Evolutionary conservation across 2,113 vertebrate genomes (phyloP).

Genomic region (Saguinus imperator): DNA sequence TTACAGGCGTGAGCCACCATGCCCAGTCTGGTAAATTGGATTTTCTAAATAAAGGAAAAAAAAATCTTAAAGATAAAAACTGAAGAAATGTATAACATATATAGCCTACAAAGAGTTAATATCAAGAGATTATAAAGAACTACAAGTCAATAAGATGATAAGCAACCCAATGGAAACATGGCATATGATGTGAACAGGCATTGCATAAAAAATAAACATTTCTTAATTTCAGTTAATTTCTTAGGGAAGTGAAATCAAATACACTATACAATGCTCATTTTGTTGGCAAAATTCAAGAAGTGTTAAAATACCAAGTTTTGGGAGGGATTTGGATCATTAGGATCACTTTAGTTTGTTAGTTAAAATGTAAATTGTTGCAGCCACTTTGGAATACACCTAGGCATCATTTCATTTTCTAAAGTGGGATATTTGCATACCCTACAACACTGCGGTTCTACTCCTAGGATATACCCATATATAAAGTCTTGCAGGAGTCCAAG

Average conservation of each 20-base stretch:
- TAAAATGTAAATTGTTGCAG: constrained; percentile 2
- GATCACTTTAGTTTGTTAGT: neutral
- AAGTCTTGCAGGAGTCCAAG: neutral
- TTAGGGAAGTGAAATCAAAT: neutral
- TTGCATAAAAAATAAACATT: neutral
- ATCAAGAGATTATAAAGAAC: neutral
- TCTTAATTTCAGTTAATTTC: neutral
- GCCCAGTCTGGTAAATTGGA: too few relatives aligned
- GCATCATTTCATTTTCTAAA: neutral
- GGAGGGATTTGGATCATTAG: neutral
- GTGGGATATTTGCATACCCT: neutral
- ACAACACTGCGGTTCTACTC: neutral
- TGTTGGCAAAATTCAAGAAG: constrained; percentile 18
- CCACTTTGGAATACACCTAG: neutral
- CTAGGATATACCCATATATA: neutral
- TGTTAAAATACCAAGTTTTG: neutral
- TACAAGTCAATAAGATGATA: constrained; percentile 7
- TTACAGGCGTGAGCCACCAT: too few relatives aligned
- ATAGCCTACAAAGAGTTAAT: neutral
- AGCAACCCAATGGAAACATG: neutral
- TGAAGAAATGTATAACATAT: neutral
- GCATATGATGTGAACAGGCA: neutral
- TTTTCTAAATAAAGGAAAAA: neutral
- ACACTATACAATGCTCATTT: neutral
- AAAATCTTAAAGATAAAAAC: constrained; percentile 12